Evolutionary conservation across 1,140 invertebrate species (phyloP).

Genomic region (Arctopsyche grandis): DNA sequence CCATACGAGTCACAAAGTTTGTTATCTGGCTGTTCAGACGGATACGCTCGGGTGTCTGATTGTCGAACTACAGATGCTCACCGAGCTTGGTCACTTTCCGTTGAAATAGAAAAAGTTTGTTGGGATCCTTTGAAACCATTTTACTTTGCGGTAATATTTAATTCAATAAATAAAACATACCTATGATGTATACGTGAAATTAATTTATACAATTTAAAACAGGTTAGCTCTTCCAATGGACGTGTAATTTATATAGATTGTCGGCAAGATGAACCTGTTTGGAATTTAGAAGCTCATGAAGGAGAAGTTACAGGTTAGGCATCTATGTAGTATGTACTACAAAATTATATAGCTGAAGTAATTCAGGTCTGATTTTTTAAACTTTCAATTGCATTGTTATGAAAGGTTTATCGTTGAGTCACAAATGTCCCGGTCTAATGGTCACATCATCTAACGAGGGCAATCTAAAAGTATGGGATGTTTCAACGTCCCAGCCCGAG

Average conservation of each 20-base stretch:
- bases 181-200: neutral
- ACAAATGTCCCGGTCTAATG: conserved; percentile 73
- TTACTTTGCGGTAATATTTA: conserved; percentile 73
- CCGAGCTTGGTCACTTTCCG: conserved; percentile 77
- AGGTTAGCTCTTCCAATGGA: conserved; percentile 84
- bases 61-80: conserved; percentile 74
- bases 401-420: conserved; percentile 74
- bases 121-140: conserved; percentile 85
- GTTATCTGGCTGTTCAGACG: conserved; percentile 78
- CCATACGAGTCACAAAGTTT: conserved; percentile 82
- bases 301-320: conserved; percentile 81
- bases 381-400: neutral
- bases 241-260: conserved; percentile 83
- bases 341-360: neutral
- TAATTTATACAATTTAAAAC: conserved; percentile 53
- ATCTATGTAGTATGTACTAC: neutral
- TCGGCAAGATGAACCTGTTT: conserved; percentile 77
- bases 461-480: conserved; percentile 83
- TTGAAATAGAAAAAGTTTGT: conserved; percentile 86
- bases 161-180: neutral
- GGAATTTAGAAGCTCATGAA: conserved; percentile 81
- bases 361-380: neutral
- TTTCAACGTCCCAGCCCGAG: conserved; percentile 48
- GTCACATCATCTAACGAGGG: conserved; percentile 80
- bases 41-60: conserved; percentile 79